Base-by-base conservation (phyloP, 2,797 vertebrate species). In the Gadopsis marmoratus region DNA sequence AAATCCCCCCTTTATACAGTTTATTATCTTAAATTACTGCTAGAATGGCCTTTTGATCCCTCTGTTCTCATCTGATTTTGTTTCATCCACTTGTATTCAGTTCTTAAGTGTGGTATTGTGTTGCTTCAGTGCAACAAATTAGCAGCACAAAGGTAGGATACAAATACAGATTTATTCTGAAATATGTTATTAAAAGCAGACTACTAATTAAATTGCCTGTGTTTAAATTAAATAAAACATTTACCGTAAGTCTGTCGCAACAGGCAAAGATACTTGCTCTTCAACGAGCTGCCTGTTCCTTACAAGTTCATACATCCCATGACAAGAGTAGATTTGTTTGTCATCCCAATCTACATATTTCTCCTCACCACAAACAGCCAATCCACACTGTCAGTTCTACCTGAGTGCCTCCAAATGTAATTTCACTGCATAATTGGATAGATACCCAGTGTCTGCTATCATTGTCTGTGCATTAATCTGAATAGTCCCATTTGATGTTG, bases 341-440 rank as follows among this genome's bases (percentile, higher is more conserved):
- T 88, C 85, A 89, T 89, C 61, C 43, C 56, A 74, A 82, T 91
- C 79, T 89, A 88, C 84, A 88, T 88, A 87, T 90, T 88, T 82
- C 68, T 71, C 70, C 73, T 66, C n/a, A 3, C 53, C 77, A 81
- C 71, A 82, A 85, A 82, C 65, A 85, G 59, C 80, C 76, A 87
- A 78, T 88, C 85, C 82, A 69, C 61, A 53, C 81, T 80, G 80
- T 88, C 86, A 82, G 88, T 92, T 93, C 93, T 93, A 94, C 92
- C 92, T 92, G 93, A 91, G 90, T 90, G 91, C 76, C 67, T 88
- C 88, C 82, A 90, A 95, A 94, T 95, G 90, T 93, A 93, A 94
- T 94, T 94, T 90, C 82, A 56, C 82, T 81, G 79, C 76, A 92
- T 94, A 94, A 95, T 93, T 94, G 91, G 92, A 95, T 93, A 91